phyloP scores from a whole-genome alignment of 1,140 invertebrate species.

The Berghia stephanieae region DNA sequence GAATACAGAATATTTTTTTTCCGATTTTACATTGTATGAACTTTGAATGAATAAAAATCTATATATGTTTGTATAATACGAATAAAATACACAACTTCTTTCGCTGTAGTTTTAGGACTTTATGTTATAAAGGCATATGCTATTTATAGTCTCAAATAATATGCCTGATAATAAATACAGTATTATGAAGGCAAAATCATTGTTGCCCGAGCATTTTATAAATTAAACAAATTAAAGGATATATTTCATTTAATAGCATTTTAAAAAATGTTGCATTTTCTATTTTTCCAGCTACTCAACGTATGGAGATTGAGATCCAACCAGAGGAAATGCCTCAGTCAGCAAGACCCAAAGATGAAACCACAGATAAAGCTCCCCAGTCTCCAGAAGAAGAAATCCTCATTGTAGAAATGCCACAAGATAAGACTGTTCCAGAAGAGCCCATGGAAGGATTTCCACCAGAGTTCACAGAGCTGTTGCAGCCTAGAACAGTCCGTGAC shows the following conservation, averaged over 20 bases:
- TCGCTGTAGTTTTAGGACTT: too few relatives aligned
- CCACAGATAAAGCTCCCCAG: conserved; percentile 3
- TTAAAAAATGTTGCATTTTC: neutral
- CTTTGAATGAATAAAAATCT: too few relatives aligned
- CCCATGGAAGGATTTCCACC: conserved; percentile 42
- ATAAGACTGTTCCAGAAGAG: conserved; percentile 32
- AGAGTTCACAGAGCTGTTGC: conserved; percentile 58
- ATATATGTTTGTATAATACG: too few relatives aligned
- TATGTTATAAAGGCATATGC: too few relatives aligned
- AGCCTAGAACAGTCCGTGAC: conserved; percentile 55
- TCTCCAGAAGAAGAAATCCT: conserved; percentile 32
- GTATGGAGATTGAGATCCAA: conserved; percentile 49
- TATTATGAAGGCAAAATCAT: neutral
- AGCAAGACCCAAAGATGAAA: conserved; percentile 21
- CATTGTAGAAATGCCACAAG: conserved; percentile 23
- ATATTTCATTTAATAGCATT: neutral
- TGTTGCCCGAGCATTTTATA: neutral
- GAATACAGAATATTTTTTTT: too few relatives aligned
- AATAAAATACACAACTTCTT: too few relatives aligned
- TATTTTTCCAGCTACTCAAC: conserved; percentile 48
- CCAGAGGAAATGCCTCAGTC: conserved; percentile 44
- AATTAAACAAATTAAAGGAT: neutral
- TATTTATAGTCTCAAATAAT: too few relatives aligned
- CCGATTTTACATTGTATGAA: too few relatives aligned
- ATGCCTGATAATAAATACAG: neutral